phyloP scores from a whole-genome alignment of 2,888 invertebrate species.

The Pseudococcus jackbeardsleyi region DNA sequence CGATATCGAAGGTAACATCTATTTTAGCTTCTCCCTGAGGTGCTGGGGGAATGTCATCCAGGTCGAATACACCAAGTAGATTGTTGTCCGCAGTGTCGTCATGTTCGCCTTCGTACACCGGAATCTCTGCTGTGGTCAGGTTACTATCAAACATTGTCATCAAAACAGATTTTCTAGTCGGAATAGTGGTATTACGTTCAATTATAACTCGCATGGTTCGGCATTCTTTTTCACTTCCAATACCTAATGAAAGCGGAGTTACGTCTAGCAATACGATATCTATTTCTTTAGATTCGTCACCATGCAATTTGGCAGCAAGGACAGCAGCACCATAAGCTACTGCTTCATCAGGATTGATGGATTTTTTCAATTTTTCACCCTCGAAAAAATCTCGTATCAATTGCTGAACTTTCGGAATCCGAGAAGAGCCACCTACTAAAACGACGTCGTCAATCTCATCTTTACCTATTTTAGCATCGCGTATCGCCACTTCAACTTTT shows the following conservation, averaged over 20 bases:
- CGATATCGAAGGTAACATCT: constrained; percentile 70
- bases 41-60: constrained; percentile 95
- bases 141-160: too few species aligned
- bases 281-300: constrained; percentile 86
- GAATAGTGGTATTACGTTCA: constrained; percentile 97
- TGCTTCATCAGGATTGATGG: constrained; percentile 97
- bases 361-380: constrained; percentile 95
- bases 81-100: constrained; percentile 97
- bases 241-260: constrained; percentile 80
- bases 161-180: constrained; percentile 79
- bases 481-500: constrained; percentile 81
- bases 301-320: constrained; percentile 92
- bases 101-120: constrained; percentile 78
- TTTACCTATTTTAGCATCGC: constrained; percentile 98
- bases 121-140: too few species aligned
- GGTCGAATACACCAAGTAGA: constrained; percentile 94
- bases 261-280: constrained; percentile 83
- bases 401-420: constrained; percentile 98
- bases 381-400: constrained; percentile 95
- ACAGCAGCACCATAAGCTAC: constrained; percentile 97
- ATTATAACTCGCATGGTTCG: constrained; percentile 90
- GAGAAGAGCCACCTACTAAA: constrained; percentile 78
- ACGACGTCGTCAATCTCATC: constrained; percentile 90
- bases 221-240: constrained; percentile 82
- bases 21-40: constrained; percentile 83